Percentiles rank a stretch among this genome's conserved stretches.
Conservation (phyloP, 2,888 invertebrate genomes). For the Autographa gamma region DNA sequence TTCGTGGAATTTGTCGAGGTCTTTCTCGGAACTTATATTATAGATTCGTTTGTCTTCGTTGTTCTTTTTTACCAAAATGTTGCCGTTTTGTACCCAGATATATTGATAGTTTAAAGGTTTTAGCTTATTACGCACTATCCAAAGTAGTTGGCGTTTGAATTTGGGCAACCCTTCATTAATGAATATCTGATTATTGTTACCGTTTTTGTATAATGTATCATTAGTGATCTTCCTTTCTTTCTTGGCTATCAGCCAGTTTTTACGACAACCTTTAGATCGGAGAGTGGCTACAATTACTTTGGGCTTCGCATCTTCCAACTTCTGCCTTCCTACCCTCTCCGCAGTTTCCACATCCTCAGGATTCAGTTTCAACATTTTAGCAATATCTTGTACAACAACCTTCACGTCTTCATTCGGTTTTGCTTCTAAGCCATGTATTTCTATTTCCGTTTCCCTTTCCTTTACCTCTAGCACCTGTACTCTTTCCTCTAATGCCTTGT, state of each 20-base stretch:
- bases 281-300: constrained; percentile 13
- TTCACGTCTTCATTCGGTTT: constrained; percentile 10
- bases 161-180: constrained; percentile 16
- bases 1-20: constrained; percentile 1
- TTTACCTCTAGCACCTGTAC: neutral
- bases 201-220: constrained; percentile 6
- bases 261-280: constrained; percentile 4
- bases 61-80: constrained; percentile 29
- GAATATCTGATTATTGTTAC: constrained; percentile 6
- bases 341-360: constrained; percentile 29
- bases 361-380: constrained; percentile 7
- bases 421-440: constrained; percentile 15
- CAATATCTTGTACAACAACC: constrained; percentile 4
- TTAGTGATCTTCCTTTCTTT: constrained; percentile 11
- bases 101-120: constrained; percentile 20
- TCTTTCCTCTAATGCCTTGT: constrained; percentile 11
- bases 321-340: constrained; percentile 39
- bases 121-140: constrained; percentile 11
- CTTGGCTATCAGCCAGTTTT: constrained; percentile 10
- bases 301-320: constrained; percentile 12
- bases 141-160: constrained; percentile 10
- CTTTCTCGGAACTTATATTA: constrained; percentile 16
- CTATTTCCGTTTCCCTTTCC: constrained; percentile 17
- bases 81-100: constrained; percentile 35
- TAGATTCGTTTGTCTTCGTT: constrained; percentile 31